Evolutionary conservation across 2,888 invertebrate species (phyloP).

Genomic region (Drosophila phalerata): DNA sequence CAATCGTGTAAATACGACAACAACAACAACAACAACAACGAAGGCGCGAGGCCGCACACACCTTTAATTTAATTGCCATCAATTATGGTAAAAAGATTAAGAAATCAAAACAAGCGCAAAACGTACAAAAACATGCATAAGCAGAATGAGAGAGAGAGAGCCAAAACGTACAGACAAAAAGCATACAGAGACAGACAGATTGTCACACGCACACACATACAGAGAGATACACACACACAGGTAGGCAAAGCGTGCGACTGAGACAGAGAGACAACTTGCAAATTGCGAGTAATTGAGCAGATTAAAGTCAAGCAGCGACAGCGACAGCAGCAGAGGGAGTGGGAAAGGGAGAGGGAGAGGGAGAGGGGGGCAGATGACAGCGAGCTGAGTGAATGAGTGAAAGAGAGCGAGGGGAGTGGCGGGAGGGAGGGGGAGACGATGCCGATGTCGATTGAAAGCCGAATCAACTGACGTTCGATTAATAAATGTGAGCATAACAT

Average conservation of each 20-base stretch:
- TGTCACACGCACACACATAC: constrained; percentile 5
- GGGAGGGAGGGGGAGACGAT: constrained; percentile 23
- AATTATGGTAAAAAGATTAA: constrained; percentile 83
- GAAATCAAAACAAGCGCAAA: constrained; percentile 82
- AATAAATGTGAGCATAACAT: constrained; percentile 77
- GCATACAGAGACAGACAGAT: constrained; percentile 35
- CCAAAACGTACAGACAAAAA: constrained; percentile 55
- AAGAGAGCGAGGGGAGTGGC: background rate
- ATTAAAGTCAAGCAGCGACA: constrained; percentile 78
- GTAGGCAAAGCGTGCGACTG: constrained; percentile 30
- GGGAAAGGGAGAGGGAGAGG: too few relatives aligned
- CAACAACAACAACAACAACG: constrained; percentile 23
- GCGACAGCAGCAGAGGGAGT: constrained; percentile 15
- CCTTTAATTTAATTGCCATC: constrained; percentile 82
- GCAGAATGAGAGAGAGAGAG: constrained; percentile 37
- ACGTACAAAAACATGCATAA: constrained; percentile 70
- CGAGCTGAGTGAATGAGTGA: constrained; percentile 13
- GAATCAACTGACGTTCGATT: constrained; percentile 75
- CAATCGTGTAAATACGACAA: constrained; percentile 48
- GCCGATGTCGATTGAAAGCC: constrained; percentile 67
- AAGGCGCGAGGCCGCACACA: constrained; percentile 66
- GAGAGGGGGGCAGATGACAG: constrained; percentile 38
- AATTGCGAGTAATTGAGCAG: constrained; percentile 83
- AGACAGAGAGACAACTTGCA: constrained; percentile 67
- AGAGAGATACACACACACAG: constrained; percentile 17